A percentile compares a stretch with the other conserved stretches of the same genome.
Evolutionary conservation across 1,140 invertebrate genomes (phyloP).

Genomic region (Macrosteles quadrilineatus): DNA sequence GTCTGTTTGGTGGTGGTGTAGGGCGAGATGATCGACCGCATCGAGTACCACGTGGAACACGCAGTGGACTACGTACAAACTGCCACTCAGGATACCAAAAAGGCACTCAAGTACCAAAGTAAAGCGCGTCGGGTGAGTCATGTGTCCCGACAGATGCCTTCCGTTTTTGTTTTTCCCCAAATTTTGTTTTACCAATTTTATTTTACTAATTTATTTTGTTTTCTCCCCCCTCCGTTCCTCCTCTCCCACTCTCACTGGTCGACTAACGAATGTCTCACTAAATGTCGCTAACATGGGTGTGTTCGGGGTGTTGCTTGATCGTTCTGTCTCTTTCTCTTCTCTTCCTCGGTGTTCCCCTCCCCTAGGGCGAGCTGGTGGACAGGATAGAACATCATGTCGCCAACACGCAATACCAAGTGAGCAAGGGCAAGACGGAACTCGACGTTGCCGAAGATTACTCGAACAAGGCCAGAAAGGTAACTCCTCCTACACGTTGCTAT

Average conservation of each 20-base stretch:
- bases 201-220: constrained; percentile 15
- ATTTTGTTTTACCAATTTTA: constrained; percentile 27
- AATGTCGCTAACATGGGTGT: constrained; percentile 49
- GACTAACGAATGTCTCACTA: constrained; percentile 18
- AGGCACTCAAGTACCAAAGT: constrained; percentile 99
- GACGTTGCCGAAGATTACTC: constrained; percentile 79
- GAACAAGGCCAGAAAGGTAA: constrained; percentile 89
- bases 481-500: background rate
- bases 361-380: constrained; percentile 88
- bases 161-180: constrained; percentile 16
- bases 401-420: constrained; percentile 77
- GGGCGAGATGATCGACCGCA: constrained; percentile 99
- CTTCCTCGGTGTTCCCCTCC: constrained; percentile 47
- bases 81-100: constrained; percentile 99
- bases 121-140: constrained; percentile 97
- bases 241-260: constrained; percentile 26
- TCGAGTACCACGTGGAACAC: constrained; percentile 99
- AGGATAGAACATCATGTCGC: constrained; percentile 89
- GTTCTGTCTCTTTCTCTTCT: constrained; percentile 34
- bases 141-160: constrained; percentile 8
- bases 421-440: constrained; percentile 74
- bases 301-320: constrained; percentile 17
- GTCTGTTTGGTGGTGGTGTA: constrained; percentile 50
- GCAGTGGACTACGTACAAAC: constrained; percentile 99
- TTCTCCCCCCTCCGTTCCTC: constrained; percentile 16